Conservation (phyloP, 2,113 vertebrate genomes). For the Sylvietta virens region DNA sequence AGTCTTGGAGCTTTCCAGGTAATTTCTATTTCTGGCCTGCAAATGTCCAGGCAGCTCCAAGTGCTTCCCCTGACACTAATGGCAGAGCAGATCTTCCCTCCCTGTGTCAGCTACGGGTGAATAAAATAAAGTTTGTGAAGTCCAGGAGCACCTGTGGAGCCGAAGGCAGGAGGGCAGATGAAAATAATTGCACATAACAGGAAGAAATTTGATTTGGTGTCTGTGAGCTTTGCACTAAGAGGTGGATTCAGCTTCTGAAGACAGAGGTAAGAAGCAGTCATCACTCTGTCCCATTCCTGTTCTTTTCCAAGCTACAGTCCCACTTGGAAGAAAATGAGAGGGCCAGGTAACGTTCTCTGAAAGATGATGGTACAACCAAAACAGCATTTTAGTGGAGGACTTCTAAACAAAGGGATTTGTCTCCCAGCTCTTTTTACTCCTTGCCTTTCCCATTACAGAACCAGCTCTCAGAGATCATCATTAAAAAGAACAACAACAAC, state of each 20-base stretch:
- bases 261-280: neutral
- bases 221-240: neutral
- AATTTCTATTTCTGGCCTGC: neutral
- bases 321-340: neutral
- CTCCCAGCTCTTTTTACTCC: neutral
- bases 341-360: neutral
- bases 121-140: neutral
- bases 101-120: neutral
- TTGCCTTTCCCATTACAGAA: neutral
- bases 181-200: neutral
- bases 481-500: constrained; percentile 35
- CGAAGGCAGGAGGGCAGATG: neutral
- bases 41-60: neutral
- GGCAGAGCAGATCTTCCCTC: neutral
- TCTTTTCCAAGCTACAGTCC: neutral
- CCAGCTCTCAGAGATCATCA: neutral
- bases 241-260: neutral
- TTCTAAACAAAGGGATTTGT: neutral
- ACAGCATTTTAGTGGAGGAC: neutral
- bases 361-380: neutral
- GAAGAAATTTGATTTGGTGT: neutral
- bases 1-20: neutral
- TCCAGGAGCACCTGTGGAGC: neutral
- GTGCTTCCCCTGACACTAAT: neutral
- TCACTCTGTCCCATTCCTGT: neutral